A percentile compares a stretch with the other conserved stretches of the same genome.
phyloP scores from a whole-genome alignment of 1,140 invertebrate genomes.

The Vanessa tameamea region DNA sequence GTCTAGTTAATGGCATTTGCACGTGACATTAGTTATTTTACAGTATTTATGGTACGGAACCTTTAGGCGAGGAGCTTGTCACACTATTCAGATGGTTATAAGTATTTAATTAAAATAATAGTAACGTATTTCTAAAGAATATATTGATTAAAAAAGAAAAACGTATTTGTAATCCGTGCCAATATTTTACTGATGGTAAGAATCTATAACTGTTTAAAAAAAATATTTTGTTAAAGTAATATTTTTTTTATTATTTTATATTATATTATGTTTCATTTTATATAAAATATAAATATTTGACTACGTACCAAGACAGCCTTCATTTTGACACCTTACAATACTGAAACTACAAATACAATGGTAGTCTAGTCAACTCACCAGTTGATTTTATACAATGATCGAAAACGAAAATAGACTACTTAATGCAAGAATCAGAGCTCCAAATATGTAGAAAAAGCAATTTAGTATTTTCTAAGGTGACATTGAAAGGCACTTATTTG shows the following conservation, averaged over 20 bases:
- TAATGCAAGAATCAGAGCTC: slow-evolving; percentile 60
- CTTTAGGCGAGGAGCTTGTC: too few relatives aligned
- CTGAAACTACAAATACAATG: slow-evolving; percentile 56
- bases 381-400: slow-evolving; percentile 69
- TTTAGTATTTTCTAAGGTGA: slow-evolving; percentile 62
- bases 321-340: slow-evolving; percentile 50
- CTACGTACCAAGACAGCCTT: slow-evolving; percentile 60
- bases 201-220: too few relatives aligned
- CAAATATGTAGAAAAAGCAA: slow-evolving; percentile 68
- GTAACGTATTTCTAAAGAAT: too few relatives aligned
- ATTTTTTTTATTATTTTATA: not conserved
- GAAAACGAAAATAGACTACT: slow-evolving; percentile 67
- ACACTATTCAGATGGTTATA: too few relatives aligned
- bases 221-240: too few relatives aligned
- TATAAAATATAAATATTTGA: slow-evolving; percentile 17
- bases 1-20: too few relatives aligned
- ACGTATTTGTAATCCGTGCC: too few relatives aligned
- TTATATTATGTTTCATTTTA: not conserved
- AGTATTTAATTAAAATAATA: too few relatives aligned
- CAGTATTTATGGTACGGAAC: too few relatives aligned
- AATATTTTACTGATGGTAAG: too few relatives aligned
- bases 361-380: slow-evolving; percentile 47
- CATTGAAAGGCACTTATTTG: slow-evolving; percentile 66
- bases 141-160: too few relatives aligned
- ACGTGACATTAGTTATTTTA: too few relatives aligned